Conservation (phyloP, 2,113 vertebrate species). For the Megaceryle torquata region DNA sequence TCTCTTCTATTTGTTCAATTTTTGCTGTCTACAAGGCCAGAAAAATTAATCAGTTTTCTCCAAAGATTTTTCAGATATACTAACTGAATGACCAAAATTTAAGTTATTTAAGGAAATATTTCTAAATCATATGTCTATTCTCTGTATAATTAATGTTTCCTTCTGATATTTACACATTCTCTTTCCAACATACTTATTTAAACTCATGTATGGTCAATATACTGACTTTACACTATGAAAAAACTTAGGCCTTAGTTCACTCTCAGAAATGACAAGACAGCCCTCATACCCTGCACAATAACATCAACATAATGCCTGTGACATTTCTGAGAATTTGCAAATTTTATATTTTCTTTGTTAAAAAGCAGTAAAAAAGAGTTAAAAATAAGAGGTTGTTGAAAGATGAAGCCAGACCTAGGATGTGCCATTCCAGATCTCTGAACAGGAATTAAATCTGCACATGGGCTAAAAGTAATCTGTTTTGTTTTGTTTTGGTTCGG, state of each 20-base stretch:
- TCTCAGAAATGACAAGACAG: not conserved
- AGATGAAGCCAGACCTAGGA: not conserved
- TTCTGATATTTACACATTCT: not conserved
- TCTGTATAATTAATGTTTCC: not conserved
- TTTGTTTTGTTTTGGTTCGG: not conserved
- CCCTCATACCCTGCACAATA: not conserved
- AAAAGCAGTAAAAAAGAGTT: not conserved
- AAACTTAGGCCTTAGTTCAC: not conserved
- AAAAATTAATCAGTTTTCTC: not conserved
- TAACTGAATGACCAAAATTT: not conserved
- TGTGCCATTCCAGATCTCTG: not conserved
- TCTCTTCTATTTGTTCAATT: not conserved
- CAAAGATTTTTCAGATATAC: not conserved
- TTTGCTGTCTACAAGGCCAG: not conserved
- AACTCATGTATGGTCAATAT: not conserved
- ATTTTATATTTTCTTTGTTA: not conserved
- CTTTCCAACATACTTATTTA: not conserved
- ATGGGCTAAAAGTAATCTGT: not conserved
- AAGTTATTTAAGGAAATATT: not conserved
- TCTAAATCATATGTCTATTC: not conserved
- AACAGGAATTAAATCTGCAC: not conserved
- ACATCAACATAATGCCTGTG: not conserved
- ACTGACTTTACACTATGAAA: not conserved
- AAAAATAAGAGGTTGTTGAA: not conserved
- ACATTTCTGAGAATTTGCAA: not conserved